Evolutionary conservation across 2,888 invertebrate genomes (phyloP), one percentile per base, ranked within the genome.

Genomic region (Drosophila paracracens): DNA sequence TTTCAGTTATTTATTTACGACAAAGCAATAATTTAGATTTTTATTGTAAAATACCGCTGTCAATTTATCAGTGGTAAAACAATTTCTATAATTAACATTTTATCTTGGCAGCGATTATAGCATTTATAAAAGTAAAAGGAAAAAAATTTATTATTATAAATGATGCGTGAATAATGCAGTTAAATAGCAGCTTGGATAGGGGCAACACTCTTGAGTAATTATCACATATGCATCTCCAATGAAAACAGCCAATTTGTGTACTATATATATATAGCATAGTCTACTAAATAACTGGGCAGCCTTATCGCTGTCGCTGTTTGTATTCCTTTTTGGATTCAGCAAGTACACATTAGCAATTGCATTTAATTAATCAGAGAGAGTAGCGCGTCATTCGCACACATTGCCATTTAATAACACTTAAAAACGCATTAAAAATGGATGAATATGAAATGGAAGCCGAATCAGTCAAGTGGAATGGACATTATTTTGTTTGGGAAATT

Each of bases 381-480:
- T 48, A 29, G 8, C 31, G 53, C 43, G 27, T 16, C 40, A 31
- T 31, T 31, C 29, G 13, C 46, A 27, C 29, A 18, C 31, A 35
- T 35, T 53, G 29, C 13, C 43, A 58, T 72, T 63, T 72, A 72
- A 72, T 72, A 72, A 54, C 63, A 72, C 58, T 72, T 58, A 59
- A 54, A 54, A 72, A 43, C 43, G 11, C 31, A 62, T 61, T 11
- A 43, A 18, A 11, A 50, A 33, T 13, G 21, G 43, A 43, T 27
- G 0, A 27, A 11, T 21, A 11, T 10, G 16, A 52, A 56, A 38
- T 21, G 21, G 29, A 38, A n/a, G 27, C n/a, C 8, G 16, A 29
- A 40, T 82, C 53, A 85, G 21, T 74, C 40, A 0, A 89, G 8
- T 2, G 89, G 89, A 50, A 86, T 74, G n/a, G 60, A 25, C 70